A percentile compares a stretch with the other conserved stretches of the same genome.
Conservation (phyloP, 1,140 invertebrate genomes). For the Pinna nobilis region DNA sequence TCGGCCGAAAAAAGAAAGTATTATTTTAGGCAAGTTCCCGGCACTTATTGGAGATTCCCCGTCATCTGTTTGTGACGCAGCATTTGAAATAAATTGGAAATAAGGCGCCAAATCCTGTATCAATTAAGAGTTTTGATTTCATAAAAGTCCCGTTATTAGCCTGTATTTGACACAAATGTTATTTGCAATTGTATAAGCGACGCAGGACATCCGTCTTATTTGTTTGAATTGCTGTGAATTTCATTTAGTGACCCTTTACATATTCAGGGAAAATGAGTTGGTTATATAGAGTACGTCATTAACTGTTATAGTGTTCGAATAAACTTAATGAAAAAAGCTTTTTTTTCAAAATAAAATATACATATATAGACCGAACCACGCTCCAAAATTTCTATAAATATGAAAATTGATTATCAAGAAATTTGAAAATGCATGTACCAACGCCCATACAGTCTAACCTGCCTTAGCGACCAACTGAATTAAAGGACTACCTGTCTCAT, state of each 20-base stretch:
- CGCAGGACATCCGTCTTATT: neutral
- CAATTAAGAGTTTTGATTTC: conserved; percentile 39
- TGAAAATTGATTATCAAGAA: too few relatives aligned
- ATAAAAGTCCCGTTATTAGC: conserved; percentile 34
- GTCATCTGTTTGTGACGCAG: conserved; percentile 34
- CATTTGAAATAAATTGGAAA: conserved; percentile 34
- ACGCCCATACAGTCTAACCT: too few relatives aligned
- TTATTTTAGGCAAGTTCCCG: conserved; percentile 29
- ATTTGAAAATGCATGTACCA: too few relatives aligned
- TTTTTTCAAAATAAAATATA: conserved; percentile 12
- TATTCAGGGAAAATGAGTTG: too few relatives aligned
- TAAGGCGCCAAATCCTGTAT: conserved; percentile 28
- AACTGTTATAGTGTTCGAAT: too few relatives aligned
- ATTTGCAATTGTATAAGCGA: conserved; percentile 17
- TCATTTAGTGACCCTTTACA: too few relatives aligned
- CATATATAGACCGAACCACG: neutral
- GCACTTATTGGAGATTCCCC: conserved; percentile 28
- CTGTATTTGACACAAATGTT: conserved; percentile 33
- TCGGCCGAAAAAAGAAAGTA: conserved; percentile 23
- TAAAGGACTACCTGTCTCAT: too few relatives aligned
- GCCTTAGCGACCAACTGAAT: too few relatives aligned
- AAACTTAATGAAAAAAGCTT: too few relatives aligned
- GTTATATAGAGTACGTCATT: too few relatives aligned
- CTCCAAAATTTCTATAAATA: too few relatives aligned
- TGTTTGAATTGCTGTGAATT: neutral